Percentiles rank a stretch among this genome's conserved stretches.
These are phyloP conservation scores for human (Homo sapiens) DNA, from an alignment of 2,113 vertebrate genomes.

Conservation along the genomic window DNA sequence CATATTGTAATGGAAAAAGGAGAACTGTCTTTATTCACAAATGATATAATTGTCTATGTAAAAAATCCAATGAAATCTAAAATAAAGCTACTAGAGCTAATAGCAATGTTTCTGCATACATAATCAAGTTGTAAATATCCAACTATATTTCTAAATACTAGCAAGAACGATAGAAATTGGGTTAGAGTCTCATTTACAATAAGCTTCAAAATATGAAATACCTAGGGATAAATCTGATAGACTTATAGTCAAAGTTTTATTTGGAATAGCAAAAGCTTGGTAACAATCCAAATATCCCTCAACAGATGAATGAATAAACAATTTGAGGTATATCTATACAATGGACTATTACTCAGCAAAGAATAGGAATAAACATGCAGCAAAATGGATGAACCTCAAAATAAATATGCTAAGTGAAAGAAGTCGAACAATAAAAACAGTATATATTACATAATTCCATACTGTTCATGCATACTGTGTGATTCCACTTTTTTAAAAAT, in stretches of 20 bases:
- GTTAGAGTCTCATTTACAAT: neutral
- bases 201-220: neutral
- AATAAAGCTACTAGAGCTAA: neutral
- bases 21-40: neutral
- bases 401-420: constrained; percentile 13
- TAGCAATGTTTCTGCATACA: neutral
- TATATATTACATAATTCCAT: neutral
- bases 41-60: neutral
- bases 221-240: neutral
- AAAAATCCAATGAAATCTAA: neutral
- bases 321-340: neutral
- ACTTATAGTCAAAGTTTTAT: neutral
- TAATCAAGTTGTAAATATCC: neutral
- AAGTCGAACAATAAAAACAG: neutral
- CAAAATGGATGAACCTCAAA: neutral
- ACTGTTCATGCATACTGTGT: neutral
- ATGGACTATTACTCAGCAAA: neutral
- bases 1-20: neutral
- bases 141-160: neutral
- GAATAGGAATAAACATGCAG: neutral
- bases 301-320: neutral
- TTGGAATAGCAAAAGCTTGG: neutral
- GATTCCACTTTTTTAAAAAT: neutral
- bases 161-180: neutral
- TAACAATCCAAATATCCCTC: neutral